phyloP scores from a whole-genome alignment of 23 tunicate genomes.

The Aplidium turbinatum region DNA sequence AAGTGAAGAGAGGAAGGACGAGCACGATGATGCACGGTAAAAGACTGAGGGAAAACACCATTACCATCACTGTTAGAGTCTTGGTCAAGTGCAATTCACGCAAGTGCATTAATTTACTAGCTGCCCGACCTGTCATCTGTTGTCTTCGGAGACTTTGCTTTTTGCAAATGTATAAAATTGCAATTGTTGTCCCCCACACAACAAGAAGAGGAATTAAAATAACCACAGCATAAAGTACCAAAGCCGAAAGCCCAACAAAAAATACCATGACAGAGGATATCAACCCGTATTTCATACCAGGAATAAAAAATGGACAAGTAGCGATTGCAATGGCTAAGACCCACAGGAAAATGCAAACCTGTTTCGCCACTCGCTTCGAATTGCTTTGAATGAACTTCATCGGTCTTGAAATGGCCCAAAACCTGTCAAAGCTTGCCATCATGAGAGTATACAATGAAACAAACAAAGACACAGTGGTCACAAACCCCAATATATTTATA shows the following conservation, averaged over 20 bases:
- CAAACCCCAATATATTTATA: constrained; percentile 47
- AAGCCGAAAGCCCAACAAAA: constrained; percentile 9
- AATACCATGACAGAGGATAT: constrained; percentile 41
- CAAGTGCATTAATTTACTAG: not conserved
- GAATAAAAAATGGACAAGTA: constrained; percentile 35
- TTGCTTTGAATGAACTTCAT: constrained; percentile 22
- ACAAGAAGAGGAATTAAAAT: constrained; percentile 40
- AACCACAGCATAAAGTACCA: constrained; percentile 35
- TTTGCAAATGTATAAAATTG: constrained; percentile 30
- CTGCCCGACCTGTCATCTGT: constrained; percentile 1
- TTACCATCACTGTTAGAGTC: constrained; percentile 55
- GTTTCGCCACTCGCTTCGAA: constrained; percentile 45
- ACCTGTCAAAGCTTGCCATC: constrained; percentile 58
- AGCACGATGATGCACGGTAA: constrained; percentile 34
- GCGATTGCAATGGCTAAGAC: constrained; percentile 30
- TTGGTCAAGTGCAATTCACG: constrained; percentile 44
- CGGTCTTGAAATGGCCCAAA: constrained; percentile 41
- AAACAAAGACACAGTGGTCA: constrained; percentile 48
- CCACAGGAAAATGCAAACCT: constrained; percentile 36
- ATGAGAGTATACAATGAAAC: constrained; percentile 55
- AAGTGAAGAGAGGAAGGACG: constrained; percentile 16
- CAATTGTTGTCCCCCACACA: constrained; percentile 48
- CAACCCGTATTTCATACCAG: constrained; percentile 34
- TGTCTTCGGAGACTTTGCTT: constrained; percentile 34
- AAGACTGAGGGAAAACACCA: constrained; percentile 42